A percentile compares a stretch with the other conserved stretches of the same genome.
Evolutionary conservation across 2,888 invertebrate species (phyloP).

Genomic region (Charanyca ferruginea): DNA sequence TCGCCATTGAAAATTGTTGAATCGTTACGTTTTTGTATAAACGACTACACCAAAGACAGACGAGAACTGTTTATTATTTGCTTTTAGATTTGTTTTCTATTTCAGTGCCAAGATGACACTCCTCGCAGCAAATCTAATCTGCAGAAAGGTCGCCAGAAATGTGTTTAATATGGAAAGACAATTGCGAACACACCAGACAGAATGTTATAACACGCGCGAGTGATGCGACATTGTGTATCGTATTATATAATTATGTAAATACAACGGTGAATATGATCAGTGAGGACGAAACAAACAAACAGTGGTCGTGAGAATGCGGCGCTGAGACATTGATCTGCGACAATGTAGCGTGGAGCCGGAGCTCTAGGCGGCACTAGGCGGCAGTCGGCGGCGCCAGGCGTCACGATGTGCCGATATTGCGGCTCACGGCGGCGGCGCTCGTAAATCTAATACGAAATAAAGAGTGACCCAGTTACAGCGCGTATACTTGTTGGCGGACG

Average conservation of each 20-base stretch:
- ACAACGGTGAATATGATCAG: constrained; percentile 3
- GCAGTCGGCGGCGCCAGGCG: constrained; percentile 23
- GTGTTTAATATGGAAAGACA: constrained; percentile 15
- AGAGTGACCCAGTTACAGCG: constrained; percentile 42
- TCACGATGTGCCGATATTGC: constrained; percentile 33
- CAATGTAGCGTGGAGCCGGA: too few species aligned
- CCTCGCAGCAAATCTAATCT: constrained; percentile 13
- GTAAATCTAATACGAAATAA: constrained; percentile 50
- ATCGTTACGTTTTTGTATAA: background rate
- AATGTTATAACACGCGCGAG: background rate
- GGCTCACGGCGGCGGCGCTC: constrained; percentile 29
- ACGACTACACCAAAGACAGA: background rate
- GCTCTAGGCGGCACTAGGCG: too few species aligned
- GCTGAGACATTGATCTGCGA: constrained; percentile 3
- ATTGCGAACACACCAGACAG: constrained; percentile 15
- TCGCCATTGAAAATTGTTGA: background rate
- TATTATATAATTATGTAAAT: constrained; percentile 9
- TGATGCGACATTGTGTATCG: background rate
- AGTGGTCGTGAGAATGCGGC: constrained; percentile 1
- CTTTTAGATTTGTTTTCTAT: constrained; percentile 26
- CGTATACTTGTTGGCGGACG: constrained; percentile 13
- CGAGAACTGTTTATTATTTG: background rate
- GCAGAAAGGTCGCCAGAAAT: constrained; percentile 13
- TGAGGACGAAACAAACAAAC: background rate
- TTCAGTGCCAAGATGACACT: constrained; percentile 33